phyloP scores from a whole-genome alignment of 2,797 vertebrate species.

The Sebastes reedi region DNA sequence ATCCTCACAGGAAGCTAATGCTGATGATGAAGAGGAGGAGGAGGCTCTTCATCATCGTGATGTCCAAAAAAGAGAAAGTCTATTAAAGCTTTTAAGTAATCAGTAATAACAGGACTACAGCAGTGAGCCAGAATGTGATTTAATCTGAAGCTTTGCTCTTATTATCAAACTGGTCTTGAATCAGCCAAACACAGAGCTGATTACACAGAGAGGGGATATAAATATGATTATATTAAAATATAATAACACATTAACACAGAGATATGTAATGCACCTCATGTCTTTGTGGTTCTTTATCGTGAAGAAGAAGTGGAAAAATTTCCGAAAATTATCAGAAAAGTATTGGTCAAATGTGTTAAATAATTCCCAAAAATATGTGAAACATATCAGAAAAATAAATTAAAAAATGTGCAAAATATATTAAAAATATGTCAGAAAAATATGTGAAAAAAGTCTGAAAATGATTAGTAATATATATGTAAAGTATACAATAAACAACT shows the following conservation, averaged over 20 bases:
- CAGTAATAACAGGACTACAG: constrained; percentile 30
- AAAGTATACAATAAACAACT: too few relatives aligned
- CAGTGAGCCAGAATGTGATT: constrained; percentile 23
- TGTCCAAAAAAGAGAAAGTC: constrained; percentile 15
- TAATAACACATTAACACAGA: neutral
- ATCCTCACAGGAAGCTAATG: neutral
- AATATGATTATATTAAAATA: neutral
- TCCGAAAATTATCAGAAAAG: neutral
- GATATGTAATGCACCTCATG: neutral
- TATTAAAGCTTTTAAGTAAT: constrained; percentile 58
- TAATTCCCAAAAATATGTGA: too few relatives aligned
- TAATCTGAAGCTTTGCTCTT: constrained; percentile 45
- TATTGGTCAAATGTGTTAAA: neutral
- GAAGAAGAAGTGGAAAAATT: neutral
- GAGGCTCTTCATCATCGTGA: neutral
- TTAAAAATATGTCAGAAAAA: neutral
- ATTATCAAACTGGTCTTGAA: constrained; percentile 19
- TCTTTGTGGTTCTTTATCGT: neutral
- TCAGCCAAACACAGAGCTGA: constrained; percentile 35
- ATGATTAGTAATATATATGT: too few relatives aligned
- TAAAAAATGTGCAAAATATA: neutral
- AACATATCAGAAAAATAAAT: too few relatives aligned
- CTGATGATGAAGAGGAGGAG: neutral
- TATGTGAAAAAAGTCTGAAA: too few relatives aligned
- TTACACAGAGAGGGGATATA: constrained; percentile 10